phyloP scores from a whole-genome alignment of 2,113 vertebrate genomes.

The Sigmodon hispidus region DNA sequence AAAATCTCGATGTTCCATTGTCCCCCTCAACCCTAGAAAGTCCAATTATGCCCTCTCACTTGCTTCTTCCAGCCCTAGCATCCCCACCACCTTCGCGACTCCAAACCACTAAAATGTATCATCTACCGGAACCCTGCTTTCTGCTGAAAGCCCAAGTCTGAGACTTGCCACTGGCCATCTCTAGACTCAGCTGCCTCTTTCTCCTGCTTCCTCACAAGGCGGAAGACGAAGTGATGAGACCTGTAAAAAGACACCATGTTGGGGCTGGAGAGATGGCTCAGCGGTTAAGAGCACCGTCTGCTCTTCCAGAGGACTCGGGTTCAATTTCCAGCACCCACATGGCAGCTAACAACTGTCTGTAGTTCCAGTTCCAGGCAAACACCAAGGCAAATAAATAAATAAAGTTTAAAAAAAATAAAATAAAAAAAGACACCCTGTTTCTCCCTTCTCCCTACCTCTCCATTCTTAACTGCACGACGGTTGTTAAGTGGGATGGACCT shows the following conservation, averaged over 20 bases:
- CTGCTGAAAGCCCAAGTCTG: neutral
- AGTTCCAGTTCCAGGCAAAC: no score
- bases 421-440: neutral
- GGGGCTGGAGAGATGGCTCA: no score
- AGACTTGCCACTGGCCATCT: neutral
- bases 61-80: neutral
- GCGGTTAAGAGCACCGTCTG: no score
- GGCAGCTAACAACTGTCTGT: no score
- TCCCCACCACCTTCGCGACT: neutral
- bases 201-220: constrained; percentile 18
- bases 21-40: neutral
- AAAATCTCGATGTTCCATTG: neutral
- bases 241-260: neutral
- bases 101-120: neutral
- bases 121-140: neutral
- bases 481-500: neutral
- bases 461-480: constrained; percentile 23
- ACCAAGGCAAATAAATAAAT: no score
- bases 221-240: neutral
- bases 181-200: neutral
- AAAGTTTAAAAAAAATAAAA: no score
- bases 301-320: no score
- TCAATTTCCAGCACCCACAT: no score
- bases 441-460: neutral
- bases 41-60: neutral